Evolutionary conservation across 2,113 vertebrate genomes (phyloP).

Genomic region (Aythya baeri): DNA sequence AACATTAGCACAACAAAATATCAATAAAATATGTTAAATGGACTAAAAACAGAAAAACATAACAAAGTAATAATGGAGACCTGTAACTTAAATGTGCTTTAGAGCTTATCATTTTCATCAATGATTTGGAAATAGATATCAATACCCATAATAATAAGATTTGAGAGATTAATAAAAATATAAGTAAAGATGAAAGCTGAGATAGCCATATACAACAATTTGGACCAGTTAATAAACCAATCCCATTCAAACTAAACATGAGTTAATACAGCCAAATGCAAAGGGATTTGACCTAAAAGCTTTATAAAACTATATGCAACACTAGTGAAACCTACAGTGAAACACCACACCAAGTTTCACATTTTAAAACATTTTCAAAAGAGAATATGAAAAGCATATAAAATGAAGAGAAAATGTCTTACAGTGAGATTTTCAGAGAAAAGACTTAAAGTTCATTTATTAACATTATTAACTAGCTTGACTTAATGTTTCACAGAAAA

Average conservation of each 20-base stretch:
- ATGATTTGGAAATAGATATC: background rate
- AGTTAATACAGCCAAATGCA: background rate
- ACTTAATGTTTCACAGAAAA: background rate
- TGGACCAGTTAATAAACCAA: background rate
- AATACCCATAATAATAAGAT: background rate
- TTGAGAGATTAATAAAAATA: background rate
- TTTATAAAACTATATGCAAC: background rate
- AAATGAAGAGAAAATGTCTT: background rate
- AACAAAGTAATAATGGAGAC: background rate
- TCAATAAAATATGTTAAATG: background rate
- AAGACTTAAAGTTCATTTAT: background rate
- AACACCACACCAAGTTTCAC: background rate
- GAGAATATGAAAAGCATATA: background rate
- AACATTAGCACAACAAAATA: background rate
- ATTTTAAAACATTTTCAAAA: background rate
- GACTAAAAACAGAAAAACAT: background rate
- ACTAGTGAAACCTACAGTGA: background rate
- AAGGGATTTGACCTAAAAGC: background rate
- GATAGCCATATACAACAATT: background rate
- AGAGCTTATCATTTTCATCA: background rate
- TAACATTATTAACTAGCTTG: background rate
- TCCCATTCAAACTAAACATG: background rate
- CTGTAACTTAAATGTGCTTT: background rate
- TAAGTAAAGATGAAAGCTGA: background rate
- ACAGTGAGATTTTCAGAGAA: background rate